A percentile compares a stretch with the other conserved stretches of the same genome.
phyloP scores from a whole-genome alignment of 2,113 vertebrate genomes.

The Rhadina sibilatrix region DNA sequence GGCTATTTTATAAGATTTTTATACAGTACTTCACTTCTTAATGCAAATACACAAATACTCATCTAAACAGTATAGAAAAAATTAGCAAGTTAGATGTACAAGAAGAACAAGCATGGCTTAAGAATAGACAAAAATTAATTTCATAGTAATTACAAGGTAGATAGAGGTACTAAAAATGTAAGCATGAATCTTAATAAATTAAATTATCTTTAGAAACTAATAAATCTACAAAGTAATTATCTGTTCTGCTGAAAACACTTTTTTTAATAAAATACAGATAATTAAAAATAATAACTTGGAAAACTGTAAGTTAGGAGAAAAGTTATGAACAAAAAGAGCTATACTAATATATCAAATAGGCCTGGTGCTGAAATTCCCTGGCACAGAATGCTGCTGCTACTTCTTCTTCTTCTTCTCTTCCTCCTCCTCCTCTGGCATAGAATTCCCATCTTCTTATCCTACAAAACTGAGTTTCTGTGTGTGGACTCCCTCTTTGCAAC shows the following conservation, averaged over 20 bases:
- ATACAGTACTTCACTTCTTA: background rate
- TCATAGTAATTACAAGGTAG: slow-evolving; percentile 13
- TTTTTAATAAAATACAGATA: background rate
- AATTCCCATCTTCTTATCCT: background rate
- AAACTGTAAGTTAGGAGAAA: background rate
- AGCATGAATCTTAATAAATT: slow-evolving; percentile 33
- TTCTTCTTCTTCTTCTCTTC: background rate
- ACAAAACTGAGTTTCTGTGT: background rate
- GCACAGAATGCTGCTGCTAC: background rate
- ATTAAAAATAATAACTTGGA: background rate
- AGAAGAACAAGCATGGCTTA: background rate
- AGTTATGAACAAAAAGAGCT: background rate
- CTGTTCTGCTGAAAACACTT: background rate
- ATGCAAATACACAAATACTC: background rate
- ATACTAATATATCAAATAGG: background rate
- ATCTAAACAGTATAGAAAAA: background rate
- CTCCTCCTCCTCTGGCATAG: background rate
- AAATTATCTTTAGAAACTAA: background rate
- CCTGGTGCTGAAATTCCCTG: background rate
- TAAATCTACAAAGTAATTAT: background rate
- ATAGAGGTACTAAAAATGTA: background rate
- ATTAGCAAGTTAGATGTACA: background rate
- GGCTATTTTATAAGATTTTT: background rate
- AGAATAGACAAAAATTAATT: slow-evolving; percentile 16
- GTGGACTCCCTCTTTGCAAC: background rate